Evolutionary conservation across 1,140 invertebrate genomes (phyloP).

Genomic region (Lethrus apterus): DNA sequence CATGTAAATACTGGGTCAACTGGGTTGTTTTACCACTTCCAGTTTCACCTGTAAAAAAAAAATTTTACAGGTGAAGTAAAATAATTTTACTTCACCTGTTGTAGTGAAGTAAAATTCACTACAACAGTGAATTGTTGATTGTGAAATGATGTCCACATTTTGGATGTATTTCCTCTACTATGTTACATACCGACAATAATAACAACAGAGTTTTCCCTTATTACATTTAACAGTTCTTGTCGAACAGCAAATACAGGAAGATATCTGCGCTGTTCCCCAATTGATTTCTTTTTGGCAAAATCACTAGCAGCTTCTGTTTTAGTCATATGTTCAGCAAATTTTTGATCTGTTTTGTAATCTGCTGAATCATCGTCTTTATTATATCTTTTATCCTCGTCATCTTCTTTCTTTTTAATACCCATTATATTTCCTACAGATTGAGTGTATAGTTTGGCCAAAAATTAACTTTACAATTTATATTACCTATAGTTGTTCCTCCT

Average conservation of each 20-base stretch:
- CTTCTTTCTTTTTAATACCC: constrained; percentile 81
- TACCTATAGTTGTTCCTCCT: constrained; percentile 89
- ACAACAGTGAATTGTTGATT: no score
- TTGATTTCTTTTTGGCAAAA: constrained; percentile 81
- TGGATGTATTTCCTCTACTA: neutral
- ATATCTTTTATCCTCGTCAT: constrained; percentile 59
- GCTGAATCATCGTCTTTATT: constrained; percentile 54
- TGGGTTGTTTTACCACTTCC: constrained; percentile 99
- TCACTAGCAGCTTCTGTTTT: constrained; percentile 70
- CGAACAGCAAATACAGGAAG: constrained; percentile 94
- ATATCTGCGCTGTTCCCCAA: constrained; percentile 83
- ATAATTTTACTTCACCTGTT: neutral
- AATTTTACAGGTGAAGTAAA: neutral
- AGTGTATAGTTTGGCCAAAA: neutral
- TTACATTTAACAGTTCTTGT: constrained; percentile 87
- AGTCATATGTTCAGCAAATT: constrained; percentile 94
- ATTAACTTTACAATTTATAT: constrained; percentile 2
- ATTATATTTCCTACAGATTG: constrained; percentile 72
- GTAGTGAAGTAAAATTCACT: no score
- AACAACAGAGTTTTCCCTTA: constrained; percentile 91
- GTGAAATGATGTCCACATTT: no score
- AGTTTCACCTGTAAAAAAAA: constrained; percentile 77
- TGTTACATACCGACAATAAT: constrained; percentile 76
- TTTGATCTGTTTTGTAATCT: constrained; percentile 82
- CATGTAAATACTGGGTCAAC: constrained; percentile 96